phyloP scores from a whole-genome alignment of 2,113 vertebrate species.

The Tupaia tana region DNA sequence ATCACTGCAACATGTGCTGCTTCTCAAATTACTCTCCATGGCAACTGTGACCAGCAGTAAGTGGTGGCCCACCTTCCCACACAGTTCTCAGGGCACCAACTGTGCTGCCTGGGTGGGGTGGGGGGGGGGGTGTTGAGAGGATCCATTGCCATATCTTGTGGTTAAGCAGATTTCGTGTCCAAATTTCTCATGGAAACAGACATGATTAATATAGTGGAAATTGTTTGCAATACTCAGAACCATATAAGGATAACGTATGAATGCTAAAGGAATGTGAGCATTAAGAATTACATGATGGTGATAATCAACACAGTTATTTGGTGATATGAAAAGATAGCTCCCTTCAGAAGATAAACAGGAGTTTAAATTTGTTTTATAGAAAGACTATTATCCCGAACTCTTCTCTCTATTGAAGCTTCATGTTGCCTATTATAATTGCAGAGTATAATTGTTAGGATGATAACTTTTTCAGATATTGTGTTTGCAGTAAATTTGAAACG shows the following conservation, averaged over 20 bases:
- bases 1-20: slow-evolving; percentile 11
- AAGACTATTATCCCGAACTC: background rate
- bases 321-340: background rate
- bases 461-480: background rate
- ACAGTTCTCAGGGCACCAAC: background rate
- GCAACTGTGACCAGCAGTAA: background rate
- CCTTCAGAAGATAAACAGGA: background rate
- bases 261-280: background rate
- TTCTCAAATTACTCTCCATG: slow-evolving; percentile 37
- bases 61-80: background rate
- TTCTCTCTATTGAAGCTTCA: background rate
- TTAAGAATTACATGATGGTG: background rate
- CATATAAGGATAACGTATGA: background rate
- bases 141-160: background rate
- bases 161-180: background rate
- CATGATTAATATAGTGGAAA: background rate
- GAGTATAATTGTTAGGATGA: background rate
- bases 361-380: background rate
- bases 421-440: background rate
- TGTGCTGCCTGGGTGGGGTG: too few species aligned
- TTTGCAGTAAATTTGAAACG: background rate
- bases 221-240: background rate
- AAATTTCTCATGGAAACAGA: slow-evolving; percentile 5
- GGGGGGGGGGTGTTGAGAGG: background rate
- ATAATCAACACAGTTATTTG: background rate